A percentile compares a stretch with the other conserved stretches of the same genome.
phyloP scores from a whole-genome alignment of 2,797 vertebrate species.

The Artibeus jamaicensis region DNA sequence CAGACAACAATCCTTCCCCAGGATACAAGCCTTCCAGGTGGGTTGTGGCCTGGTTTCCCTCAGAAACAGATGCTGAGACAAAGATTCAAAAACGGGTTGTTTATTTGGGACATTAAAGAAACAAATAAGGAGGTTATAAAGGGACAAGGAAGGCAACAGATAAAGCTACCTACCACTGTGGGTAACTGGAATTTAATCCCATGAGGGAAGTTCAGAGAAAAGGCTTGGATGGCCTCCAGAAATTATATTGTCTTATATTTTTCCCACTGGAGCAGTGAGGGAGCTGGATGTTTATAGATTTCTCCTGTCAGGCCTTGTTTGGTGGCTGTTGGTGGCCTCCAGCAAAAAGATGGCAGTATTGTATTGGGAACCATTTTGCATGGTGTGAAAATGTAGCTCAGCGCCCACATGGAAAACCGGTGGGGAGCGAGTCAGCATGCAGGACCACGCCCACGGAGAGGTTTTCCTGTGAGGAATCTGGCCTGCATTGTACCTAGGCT shows the following conservation, averaged over 20 bases:
- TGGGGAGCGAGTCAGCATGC: no score
- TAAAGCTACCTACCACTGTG: neutral
- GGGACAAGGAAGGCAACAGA: neutral
- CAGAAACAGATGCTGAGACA: neutral
- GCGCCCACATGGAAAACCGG: no score
- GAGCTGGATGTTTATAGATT: neutral
- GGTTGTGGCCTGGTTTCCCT: no score
- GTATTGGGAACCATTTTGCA: no score
- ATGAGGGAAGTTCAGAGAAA: neutral
- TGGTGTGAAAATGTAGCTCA: no score
- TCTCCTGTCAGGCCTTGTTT: accelerated
- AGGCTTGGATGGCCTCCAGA: neutral
- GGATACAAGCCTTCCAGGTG: no score
- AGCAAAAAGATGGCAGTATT: neutral
- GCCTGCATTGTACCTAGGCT: no score
- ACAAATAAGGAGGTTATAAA: neutral
- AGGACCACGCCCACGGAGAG: no score
- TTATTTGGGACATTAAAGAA: neutral
- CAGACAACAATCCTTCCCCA: neutral
- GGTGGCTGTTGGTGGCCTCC: no score
- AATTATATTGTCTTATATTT: neutral
- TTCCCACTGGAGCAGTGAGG: neutral
- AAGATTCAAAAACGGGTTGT: neutral
- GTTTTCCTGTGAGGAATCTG: no score
- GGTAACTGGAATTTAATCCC: neutral